Evolutionary conservation across 2,113 vertebrate species (phyloP).

Genomic region (Grammomys surdaster): DNA sequence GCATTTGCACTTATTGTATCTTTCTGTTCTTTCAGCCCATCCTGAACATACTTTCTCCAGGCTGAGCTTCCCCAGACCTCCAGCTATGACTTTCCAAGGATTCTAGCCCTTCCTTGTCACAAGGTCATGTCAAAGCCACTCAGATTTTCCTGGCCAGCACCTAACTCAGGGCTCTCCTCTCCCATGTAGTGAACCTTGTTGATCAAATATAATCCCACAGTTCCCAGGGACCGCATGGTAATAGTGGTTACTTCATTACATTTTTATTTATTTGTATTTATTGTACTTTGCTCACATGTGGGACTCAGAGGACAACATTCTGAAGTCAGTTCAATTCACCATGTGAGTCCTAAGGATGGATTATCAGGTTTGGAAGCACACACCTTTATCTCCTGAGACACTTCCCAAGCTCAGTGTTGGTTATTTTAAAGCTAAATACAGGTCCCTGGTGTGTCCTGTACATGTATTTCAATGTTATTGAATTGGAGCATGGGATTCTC

Average conservation of each 20-base stretch:
- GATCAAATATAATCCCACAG: neutral
- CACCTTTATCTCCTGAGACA: neutral
- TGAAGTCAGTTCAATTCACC: neutral
- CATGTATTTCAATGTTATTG: neutral
- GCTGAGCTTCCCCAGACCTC: neutral
- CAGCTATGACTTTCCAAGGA: neutral
- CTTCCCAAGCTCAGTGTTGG: neutral
- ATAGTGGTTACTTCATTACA: neutral
- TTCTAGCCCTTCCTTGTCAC: neutral
- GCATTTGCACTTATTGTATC: neutral
- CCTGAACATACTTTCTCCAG: neutral
- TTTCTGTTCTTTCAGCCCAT: neutral
- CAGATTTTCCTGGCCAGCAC: neutral
- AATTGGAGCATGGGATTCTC: neutral
- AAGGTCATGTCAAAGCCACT: neutral
- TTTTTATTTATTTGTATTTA: neutral
- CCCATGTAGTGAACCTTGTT: neutral
- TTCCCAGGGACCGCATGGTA: neutral
- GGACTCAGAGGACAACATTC: neutral
- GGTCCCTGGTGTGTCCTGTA: rapidly evolving
- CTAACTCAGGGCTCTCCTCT: neutral
- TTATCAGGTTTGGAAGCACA: neutral
- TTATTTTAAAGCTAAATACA: neutral
- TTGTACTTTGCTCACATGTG: neutral
- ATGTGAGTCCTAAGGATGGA: neutral